Evolutionary conservation across 2,113 vertebrate genomes (phyloP).

Genomic region (Prinia subflava): DNA sequence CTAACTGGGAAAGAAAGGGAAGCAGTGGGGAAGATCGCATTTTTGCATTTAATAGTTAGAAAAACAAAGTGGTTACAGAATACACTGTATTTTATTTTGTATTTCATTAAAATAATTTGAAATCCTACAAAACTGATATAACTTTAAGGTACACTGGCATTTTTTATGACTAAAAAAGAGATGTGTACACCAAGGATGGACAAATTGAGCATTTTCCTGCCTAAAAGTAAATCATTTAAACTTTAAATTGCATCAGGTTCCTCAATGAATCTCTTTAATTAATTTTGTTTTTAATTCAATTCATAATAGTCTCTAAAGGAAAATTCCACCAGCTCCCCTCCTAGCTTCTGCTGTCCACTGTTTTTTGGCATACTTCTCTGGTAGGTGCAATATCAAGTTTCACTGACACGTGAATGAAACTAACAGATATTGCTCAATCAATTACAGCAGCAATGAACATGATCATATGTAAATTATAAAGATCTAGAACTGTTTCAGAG

Average conservation of each 20-base stretch:
- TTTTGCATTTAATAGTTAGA: not conserved
- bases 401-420: not conserved
- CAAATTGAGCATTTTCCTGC: not conserved
- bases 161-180: not conserved
- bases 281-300: not conserved
- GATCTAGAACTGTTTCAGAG: not conserved
- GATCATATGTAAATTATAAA: not conserved
- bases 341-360: not conserved
- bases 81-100: not conserved
- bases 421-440: not conserved
- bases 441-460: not conserved
- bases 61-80: not conserved
- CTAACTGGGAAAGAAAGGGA: not conserved
- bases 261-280: not conserved
- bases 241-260: not conserved
- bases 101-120: not conserved
- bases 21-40: not conserved
- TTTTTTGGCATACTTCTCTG: not conserved
- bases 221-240: not conserved
- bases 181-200: not conserved
- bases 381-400: not conserved
- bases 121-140: not conserved
- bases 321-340: not conserved
- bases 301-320: not conserved
- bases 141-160: not conserved